These are phyloP conservation scores for Eurytoma adleriae DNA, from an alignment of 2,888 invertebrate genomes.

Conservation along the genomic window DNA sequence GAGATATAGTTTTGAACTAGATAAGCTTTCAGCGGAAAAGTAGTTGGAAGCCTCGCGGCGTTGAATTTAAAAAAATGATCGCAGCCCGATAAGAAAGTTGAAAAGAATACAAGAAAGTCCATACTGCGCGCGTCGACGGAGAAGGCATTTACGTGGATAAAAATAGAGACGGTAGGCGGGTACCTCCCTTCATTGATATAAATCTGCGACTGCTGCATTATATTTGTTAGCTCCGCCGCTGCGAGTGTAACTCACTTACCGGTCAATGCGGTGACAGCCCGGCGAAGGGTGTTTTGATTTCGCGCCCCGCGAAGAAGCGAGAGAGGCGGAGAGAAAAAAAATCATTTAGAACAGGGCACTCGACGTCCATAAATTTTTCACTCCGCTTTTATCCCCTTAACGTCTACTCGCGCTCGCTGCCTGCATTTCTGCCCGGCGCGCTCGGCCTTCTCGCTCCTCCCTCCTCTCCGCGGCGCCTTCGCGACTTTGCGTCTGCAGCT, in stretches of 20 bases:
- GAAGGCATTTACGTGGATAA: constrained; percentile 5
- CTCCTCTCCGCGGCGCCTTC: constrained; percentile 8
- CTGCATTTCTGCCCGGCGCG: not conserved
- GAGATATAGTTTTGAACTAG: not conserved
- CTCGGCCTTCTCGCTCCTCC: not conserved
- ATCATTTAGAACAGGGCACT: too few relatives aligned
- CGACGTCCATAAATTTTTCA: too few relatives aligned
- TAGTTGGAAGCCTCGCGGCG: constrained; percentile 3
- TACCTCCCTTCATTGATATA: not conserved
- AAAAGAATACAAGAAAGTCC: constrained; percentile 8
- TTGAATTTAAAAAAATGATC: constrained; percentile 46
- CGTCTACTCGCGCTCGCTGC: not conserved
- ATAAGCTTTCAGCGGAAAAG: constrained; percentile 12
- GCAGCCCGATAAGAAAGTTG: constrained; percentile 17
- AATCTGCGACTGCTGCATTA: not conserved
- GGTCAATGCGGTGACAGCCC: too few relatives aligned
- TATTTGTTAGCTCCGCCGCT: not conserved
- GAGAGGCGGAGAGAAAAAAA: too few relatives aligned
- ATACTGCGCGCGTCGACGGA: not conserved
- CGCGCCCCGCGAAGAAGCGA: too few relatives aligned
- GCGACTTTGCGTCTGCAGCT: not conserved
- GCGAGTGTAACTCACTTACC: too few relatives aligned
- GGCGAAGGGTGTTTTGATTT: too few relatives aligned
- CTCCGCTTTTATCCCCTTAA: not conserved
- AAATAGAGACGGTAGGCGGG: constrained; percentile 9